Evolutionary conservation across 1,140 invertebrate species (phyloP), one percentile per base, ranked within the genome.

Genomic region (Berghia stephanieae): DNA sequence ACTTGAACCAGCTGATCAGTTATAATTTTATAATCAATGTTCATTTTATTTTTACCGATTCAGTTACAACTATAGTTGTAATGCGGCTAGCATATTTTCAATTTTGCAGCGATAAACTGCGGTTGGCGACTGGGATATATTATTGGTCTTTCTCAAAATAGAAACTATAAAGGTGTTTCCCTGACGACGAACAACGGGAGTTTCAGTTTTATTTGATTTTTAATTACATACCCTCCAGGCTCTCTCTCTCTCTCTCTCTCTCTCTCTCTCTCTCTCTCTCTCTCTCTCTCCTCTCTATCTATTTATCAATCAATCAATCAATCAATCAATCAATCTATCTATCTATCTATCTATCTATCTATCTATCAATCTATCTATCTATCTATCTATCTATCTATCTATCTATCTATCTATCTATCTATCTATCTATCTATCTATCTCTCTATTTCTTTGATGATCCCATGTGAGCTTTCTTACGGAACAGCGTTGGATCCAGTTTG

Each of bases 291-390:
- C n/a, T 68, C 38, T 34, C 5, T 36, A 8, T 34, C 31, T 68
- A 36, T 68, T 68, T 31, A 13, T 68, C 40, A n/a, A n/a, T n/a
- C 24, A 16, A 34, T 18, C 13, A 27, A 38, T 68, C n/a, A 40
- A 21, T 36, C 16, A 40, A 1, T 46, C 18, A 24, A 21, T 21
- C 18, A 21, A 69, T 34, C 5, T 69, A 69, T 69, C 18, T 69
- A 69, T 69, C 18, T 69, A 69, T 69, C 44, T 77, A 63, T 68
- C 10, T 77, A 68, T 77, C n/a, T 69, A 77, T 69, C 24, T 72
- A 72, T 72, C 24, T 72, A 72, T 72, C 24, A 27, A 49, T 72
- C 24, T 72, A 72, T 72, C 24, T 72, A 72, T 72, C 21, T 72
- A 72, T 72, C 21, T 46, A 49, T 69, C 18, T 69, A 60, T 60